Evolutionary conservation across 2,888 invertebrate species (phyloP), one percentile per base, ranked within the genome.

Genomic region (Coenonympha arcania): DNA sequence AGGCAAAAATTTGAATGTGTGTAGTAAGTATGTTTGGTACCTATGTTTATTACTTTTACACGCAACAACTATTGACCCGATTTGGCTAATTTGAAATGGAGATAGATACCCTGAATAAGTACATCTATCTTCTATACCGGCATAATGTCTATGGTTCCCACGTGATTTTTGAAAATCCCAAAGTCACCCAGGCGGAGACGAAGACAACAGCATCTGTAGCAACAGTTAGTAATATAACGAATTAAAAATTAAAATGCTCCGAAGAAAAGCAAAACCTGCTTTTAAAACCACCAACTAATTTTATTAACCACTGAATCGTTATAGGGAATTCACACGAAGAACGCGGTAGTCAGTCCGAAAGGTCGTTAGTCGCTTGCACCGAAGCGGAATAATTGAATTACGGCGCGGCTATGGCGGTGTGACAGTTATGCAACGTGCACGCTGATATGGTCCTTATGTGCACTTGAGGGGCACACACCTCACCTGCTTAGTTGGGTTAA

Each of bases 341-440:
- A 34, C 44, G 34, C 44, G 34, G 28, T 34, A 44, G 39, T 47
- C 39, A 47, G 62, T 67, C 70, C 68, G 66, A 70, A 79, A 78
- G 81, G 79, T 76, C 76, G 79, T 78, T 78, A 79, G 79, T 78
- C 69, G 68, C 61, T 70, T 68, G 80, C 80, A 76, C 70, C 71
- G 71, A 66, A 63, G 66, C 74, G 74, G 73, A 73, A 79, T 81
- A 81, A 81, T 81, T 80, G 69, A 79, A 81, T 81, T 80, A 81
- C 74, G 63, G 63, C 68, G 69, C 65, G 64, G 71, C 68, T 74
- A 70, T 62, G 56, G 55, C 61, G 59, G 52, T 60, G 61, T 63
- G 62, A 61, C 61, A 58, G 62, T 69, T 66, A 67, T 66, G 66
- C 67, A 69, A 67, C 61, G 55, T 51, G 59, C 64, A 63, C 48